Conservation (phyloP, 1,140 invertebrate genomes). For the Drosophila obscura region DNA sequence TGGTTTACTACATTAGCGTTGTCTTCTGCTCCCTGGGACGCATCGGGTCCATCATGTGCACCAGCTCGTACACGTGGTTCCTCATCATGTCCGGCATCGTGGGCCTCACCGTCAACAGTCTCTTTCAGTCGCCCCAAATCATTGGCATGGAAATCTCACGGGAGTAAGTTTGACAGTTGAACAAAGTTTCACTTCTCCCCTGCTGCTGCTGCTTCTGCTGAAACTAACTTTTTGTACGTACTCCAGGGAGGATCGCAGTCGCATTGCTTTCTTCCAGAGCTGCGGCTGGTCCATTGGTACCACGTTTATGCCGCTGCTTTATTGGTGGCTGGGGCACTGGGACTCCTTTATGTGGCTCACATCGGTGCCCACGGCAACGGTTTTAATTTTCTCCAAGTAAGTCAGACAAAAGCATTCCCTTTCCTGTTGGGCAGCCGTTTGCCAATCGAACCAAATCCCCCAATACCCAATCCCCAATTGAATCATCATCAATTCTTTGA, state of each 20-base stretch:
- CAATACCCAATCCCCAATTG: slow-evolving; percentile 5
- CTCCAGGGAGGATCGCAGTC: slow-evolving; percentile 82
- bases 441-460: slow-evolving; percentile 28
- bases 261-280: slow-evolving; percentile 84
- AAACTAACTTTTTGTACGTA: slow-evolving; percentile 56
- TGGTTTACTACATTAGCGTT: slow-evolving; percentile 84
- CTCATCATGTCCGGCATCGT: slow-evolving; percentile 83
- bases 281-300: slow-evolving; percentile 85
- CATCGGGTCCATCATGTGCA: slow-evolving; percentile 82
- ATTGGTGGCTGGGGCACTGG: slow-evolving; percentile 86
- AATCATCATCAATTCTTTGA: slow-evolving; percentile 6
- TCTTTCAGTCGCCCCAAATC: slow-evolving; percentile 85
- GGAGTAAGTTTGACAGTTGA: slow-evolving; percentile 72
- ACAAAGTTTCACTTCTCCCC: slow-evolving; percentile 32
- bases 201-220: background rate
- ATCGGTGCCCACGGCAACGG: slow-evolving; percentile 83
- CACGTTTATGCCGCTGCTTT: slow-evolving; percentile 85
- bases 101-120: slow-evolving; percentile 84
- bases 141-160: slow-evolving; percentile 84
- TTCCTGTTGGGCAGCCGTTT: too few relatives aligned
- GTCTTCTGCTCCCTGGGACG: slow-evolving; percentile 83
- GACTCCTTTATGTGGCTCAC: slow-evolving; percentile 85
- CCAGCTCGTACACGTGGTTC: slow-evolving; percentile 84
- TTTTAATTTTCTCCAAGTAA: slow-evolving; percentile 84
- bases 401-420: slow-evolving; percentile 44